Base-by-base conservation (phyloP, 2,113 vertebrate species). In the Chlorodrepanis virens region DNA sequence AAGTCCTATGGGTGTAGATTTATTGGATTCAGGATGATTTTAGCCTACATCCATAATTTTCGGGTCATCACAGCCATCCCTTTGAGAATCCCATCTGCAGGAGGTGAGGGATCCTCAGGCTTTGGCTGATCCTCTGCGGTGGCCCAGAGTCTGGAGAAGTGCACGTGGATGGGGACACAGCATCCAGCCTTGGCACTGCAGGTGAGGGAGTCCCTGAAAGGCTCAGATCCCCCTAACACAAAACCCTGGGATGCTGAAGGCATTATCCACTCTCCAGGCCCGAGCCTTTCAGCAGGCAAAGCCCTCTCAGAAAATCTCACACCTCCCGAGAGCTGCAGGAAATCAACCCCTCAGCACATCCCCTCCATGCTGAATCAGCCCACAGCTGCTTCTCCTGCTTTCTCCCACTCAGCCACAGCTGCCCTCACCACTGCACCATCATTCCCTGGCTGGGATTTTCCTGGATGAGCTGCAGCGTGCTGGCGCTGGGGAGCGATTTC, bases 121-220 rank as follows among this genome's bases (percentile, higher is more conserved):
- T 1, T 14, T 83, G 87, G 21, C 50, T 23, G 33, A 14, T 40
- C 13, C 13, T 21, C 54, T 47, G 21, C 11, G 63, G 7, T 25
- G 45, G 28, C 18, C 2, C 37, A 40, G 27, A 14, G 59, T 12
- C 31, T n/a, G 50, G 19, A 31, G 20, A 56, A 29, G 31, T 39
- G 24, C 28, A 8, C 0, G 0, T 17, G 60, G 50, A 12, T 25
- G 21, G 42, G 31, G 23, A 70, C 17, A 45, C 4, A 35, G 47
- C 9, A 63, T 17, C 18, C 72, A 44, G 5, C 2, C 35, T 68
- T 57, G 7, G 31, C 59, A 18, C 22, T 27, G 69, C 5, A 6
- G 44, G 8, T 11, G 42, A 71, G 13, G 17, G 2, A 35, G 16
- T 19, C 33, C 16, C 40, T 24, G 35, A 52, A 80, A 69, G 18